Conservation (phyloP, 1,140 invertebrate genomes). For the Lethrus apterus region DNA sequence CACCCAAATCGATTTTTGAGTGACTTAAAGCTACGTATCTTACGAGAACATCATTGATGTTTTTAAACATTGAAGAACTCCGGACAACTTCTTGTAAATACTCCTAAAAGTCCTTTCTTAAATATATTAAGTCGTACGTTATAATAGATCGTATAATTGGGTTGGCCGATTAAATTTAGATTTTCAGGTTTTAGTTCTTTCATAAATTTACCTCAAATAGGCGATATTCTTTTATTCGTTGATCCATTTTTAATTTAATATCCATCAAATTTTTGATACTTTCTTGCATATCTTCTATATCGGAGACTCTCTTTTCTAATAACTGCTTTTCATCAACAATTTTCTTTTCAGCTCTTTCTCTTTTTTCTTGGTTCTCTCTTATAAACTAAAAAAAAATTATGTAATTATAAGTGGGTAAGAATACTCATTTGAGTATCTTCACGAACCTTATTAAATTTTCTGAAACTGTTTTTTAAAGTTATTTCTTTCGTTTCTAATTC, state of each 20-base stretch:
- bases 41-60: constrained; percentile 15
- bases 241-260: constrained; percentile 18
- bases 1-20: constrained; percentile 14
- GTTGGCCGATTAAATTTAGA: background rate
- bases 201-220: constrained; percentile 18
- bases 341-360: constrained; percentile 20
- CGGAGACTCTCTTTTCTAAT: constrained; percentile 3
- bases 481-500: constrained; percentile 23
- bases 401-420: background rate
- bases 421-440: background rate
- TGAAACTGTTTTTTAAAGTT: constrained; percentile 18
- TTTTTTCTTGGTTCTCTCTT: constrained; percentile 22
- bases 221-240: constrained; percentile 16
- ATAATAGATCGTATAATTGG: background rate
- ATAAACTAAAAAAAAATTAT: constrained; percentile 16
- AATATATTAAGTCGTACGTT: background rate
- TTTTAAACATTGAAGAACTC: constrained; percentile 11
- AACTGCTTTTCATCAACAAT: constrained; percentile 17
- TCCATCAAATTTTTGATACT: constrained; percentile 13
- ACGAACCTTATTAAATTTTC: constrained; percentile 21
- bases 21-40: constrained; percentile 19
- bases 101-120: constrained; percentile 9
- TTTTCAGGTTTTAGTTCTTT: background rate
- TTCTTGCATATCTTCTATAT: constrained; percentile 11
- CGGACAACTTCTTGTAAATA: constrained; percentile 18